Conservation (phyloP, 2,888 invertebrate species). For the Drosophila pseudotalamancana region DNA sequence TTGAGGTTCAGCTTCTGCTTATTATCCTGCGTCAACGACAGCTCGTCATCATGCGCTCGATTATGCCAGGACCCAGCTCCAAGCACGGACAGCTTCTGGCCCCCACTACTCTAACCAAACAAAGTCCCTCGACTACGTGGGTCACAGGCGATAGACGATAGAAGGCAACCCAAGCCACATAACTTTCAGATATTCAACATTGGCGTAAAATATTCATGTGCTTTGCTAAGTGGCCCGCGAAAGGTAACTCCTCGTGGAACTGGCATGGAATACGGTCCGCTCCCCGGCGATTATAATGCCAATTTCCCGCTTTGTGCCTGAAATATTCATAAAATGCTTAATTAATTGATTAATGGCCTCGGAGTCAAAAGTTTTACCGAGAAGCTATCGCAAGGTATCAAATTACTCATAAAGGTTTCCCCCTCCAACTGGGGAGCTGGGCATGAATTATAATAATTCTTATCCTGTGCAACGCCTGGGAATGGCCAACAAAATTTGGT, state of each 20-base stretch:
- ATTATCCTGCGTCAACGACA: constrained; percentile 65
- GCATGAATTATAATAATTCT: constrained; percentile 14
- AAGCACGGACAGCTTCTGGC: constrained; percentile 9
- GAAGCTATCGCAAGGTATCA: constrained; percentile 62
- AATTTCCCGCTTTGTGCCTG: constrained; percentile 47
- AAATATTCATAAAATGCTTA: constrained; percentile 79
- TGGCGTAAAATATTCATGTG: constrained; percentile 73
- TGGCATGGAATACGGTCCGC: constrained; percentile 1
- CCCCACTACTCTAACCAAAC: background rate
- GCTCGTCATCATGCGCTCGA: constrained; percentile 63
- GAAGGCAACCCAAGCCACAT: constrained; percentile 25
- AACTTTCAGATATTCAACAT: constrained; percentile 57
- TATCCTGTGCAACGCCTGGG: constrained; percentile 5
- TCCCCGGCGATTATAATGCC: constrained; percentile 55
- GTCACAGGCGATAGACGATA: constrained; percentile 9
- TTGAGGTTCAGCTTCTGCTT: constrained; percentile 52
- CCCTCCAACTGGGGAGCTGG: background rate
- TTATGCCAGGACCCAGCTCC: constrained; percentile 48
- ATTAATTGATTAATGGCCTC: constrained; percentile 80
- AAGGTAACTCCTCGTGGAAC: constrained; percentile 48
- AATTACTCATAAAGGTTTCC: constrained; percentile 30
- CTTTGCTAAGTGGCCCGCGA: constrained; percentile 57
- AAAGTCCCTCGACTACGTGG: constrained; percentile 7
- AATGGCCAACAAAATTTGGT: background rate
- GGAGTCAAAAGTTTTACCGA: constrained; percentile 62